Conservation (phyloP, 2,888 invertebrate species). For the Scaptomyza tumidula region DNA sequence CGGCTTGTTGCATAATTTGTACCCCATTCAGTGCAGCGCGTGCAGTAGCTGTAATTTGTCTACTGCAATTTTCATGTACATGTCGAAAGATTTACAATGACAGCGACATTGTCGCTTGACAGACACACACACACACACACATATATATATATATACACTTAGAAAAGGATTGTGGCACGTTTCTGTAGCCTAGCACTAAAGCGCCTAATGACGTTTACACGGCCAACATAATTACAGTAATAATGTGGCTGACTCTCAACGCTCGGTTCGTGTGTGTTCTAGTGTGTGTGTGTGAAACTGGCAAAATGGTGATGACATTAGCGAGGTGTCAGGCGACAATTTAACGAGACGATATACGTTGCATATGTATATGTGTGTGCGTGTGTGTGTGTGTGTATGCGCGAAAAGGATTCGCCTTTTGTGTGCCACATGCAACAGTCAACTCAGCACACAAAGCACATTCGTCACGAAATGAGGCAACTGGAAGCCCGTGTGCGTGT, state of each 20-base stretch:
- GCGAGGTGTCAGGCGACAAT: conserved; percentile 79
- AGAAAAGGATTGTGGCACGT: conserved; percentile 48
- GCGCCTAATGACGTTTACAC: conserved; percentile 79
- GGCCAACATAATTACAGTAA: conserved; percentile 79
- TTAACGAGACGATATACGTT: conserved; percentile 64
- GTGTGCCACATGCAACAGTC: conserved; percentile 65
- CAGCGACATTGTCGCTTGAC: conserved; percentile 31
- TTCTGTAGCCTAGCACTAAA: conserved; percentile 54
- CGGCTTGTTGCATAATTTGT: conserved; percentile 15
- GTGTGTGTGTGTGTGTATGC: conserved; percentile 14
- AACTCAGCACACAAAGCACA: conserved; percentile 56
- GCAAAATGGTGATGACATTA: conserved; percentile 72
- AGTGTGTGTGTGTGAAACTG: conserved; percentile 21
- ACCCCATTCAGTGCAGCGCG: not conserved
- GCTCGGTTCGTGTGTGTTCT: not conserved
- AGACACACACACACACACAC: conserved; percentile 5
- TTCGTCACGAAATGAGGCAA: conserved; percentile 71
- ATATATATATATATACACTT: not conserved
- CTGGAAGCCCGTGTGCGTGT: conserved; percentile 62
- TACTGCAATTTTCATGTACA: conserved; percentile 53
- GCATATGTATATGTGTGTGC: conserved; percentile 29
- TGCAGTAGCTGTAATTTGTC: conserved; percentile 48
- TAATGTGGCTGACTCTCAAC: conserved; percentile 67
- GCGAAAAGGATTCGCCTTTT: conserved; percentile 63
- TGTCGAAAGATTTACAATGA: conserved; percentile 52